Conservation (phyloP, 2,888 invertebrate genomes). For the Lasioglossum calceatum region DNA sequence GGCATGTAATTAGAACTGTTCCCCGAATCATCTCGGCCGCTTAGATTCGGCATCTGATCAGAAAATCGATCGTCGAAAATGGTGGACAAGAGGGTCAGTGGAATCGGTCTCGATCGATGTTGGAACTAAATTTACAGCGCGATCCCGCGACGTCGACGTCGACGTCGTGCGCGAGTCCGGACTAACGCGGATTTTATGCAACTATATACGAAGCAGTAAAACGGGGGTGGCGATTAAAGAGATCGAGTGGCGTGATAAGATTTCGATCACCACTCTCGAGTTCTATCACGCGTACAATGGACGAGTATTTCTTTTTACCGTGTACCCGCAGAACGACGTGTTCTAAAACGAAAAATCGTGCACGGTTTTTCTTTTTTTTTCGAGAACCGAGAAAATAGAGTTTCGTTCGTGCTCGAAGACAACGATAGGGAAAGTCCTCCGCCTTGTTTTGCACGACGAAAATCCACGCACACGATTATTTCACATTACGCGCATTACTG, state of each 20-base stretch:
- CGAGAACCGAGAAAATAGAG: neutral
- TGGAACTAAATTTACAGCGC: conserved; percentile 44
- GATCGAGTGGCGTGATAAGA: conserved; percentile 55
- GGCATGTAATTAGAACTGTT: neutral
- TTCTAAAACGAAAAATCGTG: neutral
- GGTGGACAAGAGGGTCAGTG: conserved; percentile 24
- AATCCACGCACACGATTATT: neutral
- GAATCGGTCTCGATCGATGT: conserved; percentile 50
- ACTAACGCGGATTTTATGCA: conserved; percentile 56
- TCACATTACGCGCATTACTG: neutral
- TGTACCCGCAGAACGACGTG: conserved; percentile 12
- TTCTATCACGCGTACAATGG: conserved; percentile 45
- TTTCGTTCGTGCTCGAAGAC: neutral
- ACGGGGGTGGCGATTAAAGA: conserved; percentile 56
- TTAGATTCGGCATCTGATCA: neutral
- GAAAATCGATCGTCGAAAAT: conserved; percentile 41
- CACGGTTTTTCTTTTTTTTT: neutral
- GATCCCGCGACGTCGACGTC: conserved; percentile 22
- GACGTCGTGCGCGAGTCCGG: conserved; percentile 22
- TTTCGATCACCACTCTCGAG: conserved; percentile 51
- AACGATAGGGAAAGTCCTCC: neutral
- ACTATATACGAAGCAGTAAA: conserved; percentile 51
- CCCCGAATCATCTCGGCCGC: neutral
- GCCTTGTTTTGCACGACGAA: neutral
- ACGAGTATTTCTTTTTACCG: conserved; percentile 31